phyloP scores from a whole-genome alignment of 2,888 invertebrate genomes.

The Zygogramma bicolorata region DNA sequence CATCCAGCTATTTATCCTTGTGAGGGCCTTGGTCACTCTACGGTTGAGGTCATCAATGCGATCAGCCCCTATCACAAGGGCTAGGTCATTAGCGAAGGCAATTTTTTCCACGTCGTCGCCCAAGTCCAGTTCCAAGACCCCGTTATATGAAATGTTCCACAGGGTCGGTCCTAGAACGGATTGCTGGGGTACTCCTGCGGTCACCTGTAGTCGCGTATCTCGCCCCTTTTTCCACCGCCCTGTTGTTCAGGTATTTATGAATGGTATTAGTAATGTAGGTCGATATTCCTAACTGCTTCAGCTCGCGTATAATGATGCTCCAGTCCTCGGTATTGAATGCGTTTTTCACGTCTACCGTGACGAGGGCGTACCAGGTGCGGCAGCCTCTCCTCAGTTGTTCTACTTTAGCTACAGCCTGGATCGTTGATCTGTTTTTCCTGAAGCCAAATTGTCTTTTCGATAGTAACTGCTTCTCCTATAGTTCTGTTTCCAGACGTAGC shows the following conservation, averaged over 20 bases:
- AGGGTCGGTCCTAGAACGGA: slow-evolving; percentile 36
- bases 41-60: neutral
- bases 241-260: neutral
- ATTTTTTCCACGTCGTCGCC: neutral
- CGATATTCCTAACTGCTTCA: neutral
- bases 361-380: neutral
- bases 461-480: neutral
- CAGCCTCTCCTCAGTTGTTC: neutral
- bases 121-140: slow-evolving; percentile 17
- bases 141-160: slow-evolving; percentile 38
- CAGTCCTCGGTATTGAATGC: neutral
- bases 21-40: neutral
- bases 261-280: neutral
- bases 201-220: neutral
- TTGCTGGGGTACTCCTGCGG: slow-evolving; percentile 31
- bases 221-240: neutral
- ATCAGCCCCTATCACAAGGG: slow-evolving; percentile 17
- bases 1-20: neutral
- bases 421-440: slow-evolving; percentile 1
- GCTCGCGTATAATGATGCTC: neutral
- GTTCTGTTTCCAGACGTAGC: neutral
- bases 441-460: slow-evolving; percentile 13
- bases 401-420: neutral
- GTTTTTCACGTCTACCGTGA: neutral
- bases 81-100: slow-evolving; percentile 39